A percentile compares a stretch with the other conserved stretches of the same genome.
Evolutionary conservation across 2,797 vertebrate genomes (phyloP).

Genomic region (Lerista edwardsae): DNA sequence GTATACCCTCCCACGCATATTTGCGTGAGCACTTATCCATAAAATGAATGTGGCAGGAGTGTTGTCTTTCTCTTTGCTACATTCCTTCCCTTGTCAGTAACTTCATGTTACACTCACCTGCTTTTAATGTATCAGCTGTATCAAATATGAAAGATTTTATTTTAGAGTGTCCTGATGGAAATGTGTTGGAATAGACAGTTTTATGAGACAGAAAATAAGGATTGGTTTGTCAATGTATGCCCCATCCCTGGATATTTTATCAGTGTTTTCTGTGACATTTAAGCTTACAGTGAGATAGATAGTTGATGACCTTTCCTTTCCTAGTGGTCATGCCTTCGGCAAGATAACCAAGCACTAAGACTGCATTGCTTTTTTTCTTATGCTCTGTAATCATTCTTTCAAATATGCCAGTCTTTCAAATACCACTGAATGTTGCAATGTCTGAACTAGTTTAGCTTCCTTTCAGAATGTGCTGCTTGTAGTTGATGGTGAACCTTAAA

Average conservation of each 20-base stretch:
- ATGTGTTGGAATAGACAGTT: not conserved
- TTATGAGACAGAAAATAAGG: not conserved
- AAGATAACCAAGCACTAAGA: not conserved
- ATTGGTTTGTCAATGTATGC: not conserved
- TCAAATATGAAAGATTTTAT: not conserved
- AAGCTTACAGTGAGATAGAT: not conserved
- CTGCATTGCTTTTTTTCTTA: not conserved
- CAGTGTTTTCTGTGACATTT: constrained; percentile 5
- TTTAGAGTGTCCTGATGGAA: not conserved
- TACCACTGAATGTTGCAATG: not conserved
- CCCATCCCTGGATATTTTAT: not conserved
- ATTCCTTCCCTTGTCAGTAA: not conserved
- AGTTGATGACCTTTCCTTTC: not conserved
- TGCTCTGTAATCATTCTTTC: not conserved
- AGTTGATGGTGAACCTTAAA: not conserved
- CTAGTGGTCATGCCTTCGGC: not conserved
- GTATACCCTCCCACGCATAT: not conserved
- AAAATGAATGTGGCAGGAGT: not conserved
- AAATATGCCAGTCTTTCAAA: no score
- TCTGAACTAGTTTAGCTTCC: not conserved
- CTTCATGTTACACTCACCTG: not conserved
- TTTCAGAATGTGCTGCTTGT: not conserved
- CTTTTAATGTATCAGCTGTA: not conserved
- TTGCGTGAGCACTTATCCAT: not conserved
- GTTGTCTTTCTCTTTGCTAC: not conserved